Conservation (phyloP, 2,113 vertebrate species). For the Paramormyrops kingsleyae region DNA sequence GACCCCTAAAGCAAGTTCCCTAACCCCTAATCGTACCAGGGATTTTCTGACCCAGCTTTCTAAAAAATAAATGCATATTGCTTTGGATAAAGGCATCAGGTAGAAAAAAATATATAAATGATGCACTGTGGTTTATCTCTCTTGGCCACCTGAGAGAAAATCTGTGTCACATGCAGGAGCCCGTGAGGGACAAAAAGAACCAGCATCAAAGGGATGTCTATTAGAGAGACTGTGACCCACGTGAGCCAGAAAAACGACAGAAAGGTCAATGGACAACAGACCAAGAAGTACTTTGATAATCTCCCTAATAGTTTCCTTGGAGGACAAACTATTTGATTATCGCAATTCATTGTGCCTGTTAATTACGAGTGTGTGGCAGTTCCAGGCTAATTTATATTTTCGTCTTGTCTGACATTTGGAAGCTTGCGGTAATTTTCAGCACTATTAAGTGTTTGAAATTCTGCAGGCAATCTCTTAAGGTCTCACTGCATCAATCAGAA, state of each 20-base stretch:
- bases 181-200: neutral
- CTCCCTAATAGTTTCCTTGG: slow-evolving; percentile 47
- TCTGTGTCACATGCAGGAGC: neutral
- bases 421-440: slow-evolving; percentile 64
- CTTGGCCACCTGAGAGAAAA: neutral
- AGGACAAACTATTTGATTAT: slow-evolving; percentile 57
- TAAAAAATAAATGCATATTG: neutral
- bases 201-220: neutral
- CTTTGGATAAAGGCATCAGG: neutral
- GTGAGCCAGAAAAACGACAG: slow-evolving; percentile 27
- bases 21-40: neutral
- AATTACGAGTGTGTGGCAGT: slow-evolving; percentile 53
- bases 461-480: slow-evolving; percentile 45
- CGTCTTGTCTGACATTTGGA: slow-evolving; percentile 65
- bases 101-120: neutral
- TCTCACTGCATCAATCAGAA: slow-evolving; percentile 53
- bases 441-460: slow-evolving; percentile 67
- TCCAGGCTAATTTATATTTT: slow-evolving; percentile 60
- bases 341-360: slow-evolving; percentile 53
- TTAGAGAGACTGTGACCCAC: neutral
- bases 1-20: neutral
- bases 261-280: slow-evolving; percentile 22
- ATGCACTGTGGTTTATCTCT: neutral
- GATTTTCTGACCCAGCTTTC: neutral
- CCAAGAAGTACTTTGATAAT: slow-evolving; percentile 32